A percentile compares a stretch with the other conserved stretches of the same genome.
Conservation (phyloP, 92 coral and sea anemone species). For the Desmophyllum pertusum region DNA sequence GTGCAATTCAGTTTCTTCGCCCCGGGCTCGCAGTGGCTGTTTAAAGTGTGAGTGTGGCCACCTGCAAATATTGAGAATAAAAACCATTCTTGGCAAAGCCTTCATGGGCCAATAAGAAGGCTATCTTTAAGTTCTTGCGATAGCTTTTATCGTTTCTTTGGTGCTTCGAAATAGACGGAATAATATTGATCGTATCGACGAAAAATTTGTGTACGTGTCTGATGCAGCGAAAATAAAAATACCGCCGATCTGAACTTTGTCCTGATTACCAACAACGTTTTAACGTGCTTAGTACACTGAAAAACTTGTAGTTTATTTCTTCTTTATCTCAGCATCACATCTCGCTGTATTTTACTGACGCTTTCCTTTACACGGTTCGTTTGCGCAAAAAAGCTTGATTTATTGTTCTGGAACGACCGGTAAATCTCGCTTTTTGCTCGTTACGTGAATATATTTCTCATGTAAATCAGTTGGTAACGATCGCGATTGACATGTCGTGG, state of each 20-base stretch:
- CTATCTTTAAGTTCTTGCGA: background rate
- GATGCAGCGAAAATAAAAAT: background rate
- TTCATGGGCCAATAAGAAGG: background rate
- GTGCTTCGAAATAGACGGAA: background rate
- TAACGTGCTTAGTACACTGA: background rate
- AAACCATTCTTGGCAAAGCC: background rate
- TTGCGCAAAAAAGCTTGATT: background rate
- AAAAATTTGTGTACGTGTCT: background rate
- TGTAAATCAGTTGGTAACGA: background rate
- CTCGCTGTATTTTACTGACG: slow-evolving; percentile 3
- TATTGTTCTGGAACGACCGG: slow-evolving; percentile 34
- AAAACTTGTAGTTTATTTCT: background rate
- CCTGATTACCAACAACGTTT: background rate
- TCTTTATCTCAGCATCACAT: background rate
- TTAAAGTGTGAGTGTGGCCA: slow-evolving; percentile 13
- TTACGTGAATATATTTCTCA: background rate
- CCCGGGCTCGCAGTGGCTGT: slow-evolving; percentile 1
- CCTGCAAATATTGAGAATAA: slow-evolving; percentile 34
- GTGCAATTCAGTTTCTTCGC: slow-evolving; percentile 15
- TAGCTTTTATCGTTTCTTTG: background rate
- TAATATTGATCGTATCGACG: slow-evolving; percentile 12
- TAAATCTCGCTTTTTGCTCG: background rate
- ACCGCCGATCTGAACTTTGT: slow-evolving; percentile 5
- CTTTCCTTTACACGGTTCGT: slow-evolving; percentile 3
- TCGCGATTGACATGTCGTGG: background rate